Base-by-base conservation (phyloP, 2,113 vertebrate genomes). In the Noturus placidus region DNA sequence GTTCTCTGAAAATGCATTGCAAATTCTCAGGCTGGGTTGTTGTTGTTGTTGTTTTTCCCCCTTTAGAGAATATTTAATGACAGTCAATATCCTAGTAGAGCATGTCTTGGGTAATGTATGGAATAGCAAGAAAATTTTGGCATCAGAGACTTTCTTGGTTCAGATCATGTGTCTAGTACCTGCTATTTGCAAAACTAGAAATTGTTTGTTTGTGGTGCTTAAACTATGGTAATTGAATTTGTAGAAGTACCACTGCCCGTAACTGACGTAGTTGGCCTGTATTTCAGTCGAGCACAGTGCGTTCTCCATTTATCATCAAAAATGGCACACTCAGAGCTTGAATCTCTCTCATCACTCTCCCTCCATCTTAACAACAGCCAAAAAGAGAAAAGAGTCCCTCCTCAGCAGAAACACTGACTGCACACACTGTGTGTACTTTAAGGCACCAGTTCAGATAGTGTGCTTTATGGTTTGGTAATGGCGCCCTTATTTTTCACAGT, bases 391-490 rank as follows among this genome's bases (percentile, higher is more conserved):
- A 84, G 84, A 10, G 54, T 42, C 50, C 77, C 83, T 82, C 74
- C 63, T 57, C 25, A 56, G 69, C 50, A 78, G 65, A 80, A 63
- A 79, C 57, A 46, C 56, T 65, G 74, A 80, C 72, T 61, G 9
- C 70, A 57, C 27, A 76, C 82, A 57, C 82, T 4, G 25, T 79
- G 22, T n/a, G 50, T 61, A 59, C 82, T 88, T 74, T 38, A 30
- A 87, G 42, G 63, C 59, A 81, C 76, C 85, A 56, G 78, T 89
- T 27, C 74, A 87, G 81, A 87, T 77, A 38, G 84, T 69, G 61
- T 87, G 82, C 81, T 90, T 91, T 89, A 90, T 89, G 84, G 88
- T 65, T 84, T 52, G 52, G 76, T 91, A 87, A 90, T 89, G 78
- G 82, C 67, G 79, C 63, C 61, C 82, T 83, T 88, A 88, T 90